Percentiles rank a stretch among this genome's conserved stretches.
Conservation (phyloP, 2,888 invertebrate species). For the Bombyx huttoni region DNA sequence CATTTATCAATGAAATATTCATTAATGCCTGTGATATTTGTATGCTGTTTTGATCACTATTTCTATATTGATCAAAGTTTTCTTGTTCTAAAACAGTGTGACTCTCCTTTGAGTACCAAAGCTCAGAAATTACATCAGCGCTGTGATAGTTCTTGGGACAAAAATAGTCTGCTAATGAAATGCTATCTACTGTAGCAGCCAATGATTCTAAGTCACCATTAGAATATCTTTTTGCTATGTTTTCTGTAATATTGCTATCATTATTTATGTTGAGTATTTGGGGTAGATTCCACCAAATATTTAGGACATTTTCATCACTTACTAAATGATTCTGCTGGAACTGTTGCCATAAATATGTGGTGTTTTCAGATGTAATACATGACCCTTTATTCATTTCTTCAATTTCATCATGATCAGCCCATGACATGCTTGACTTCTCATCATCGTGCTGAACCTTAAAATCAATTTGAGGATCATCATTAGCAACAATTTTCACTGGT, state of each 20-base stretch:
- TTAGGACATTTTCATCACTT: constrained; percentile 17
- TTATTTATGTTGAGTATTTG: constrained; percentile 19
- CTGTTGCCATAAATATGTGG: constrained; percentile 18
- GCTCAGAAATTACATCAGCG: constrained; percentile 26
- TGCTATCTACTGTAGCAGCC: constrained; percentile 34
- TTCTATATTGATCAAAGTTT: constrained; percentile 30
- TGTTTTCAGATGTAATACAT: constrained; percentile 6
- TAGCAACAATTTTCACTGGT: constrained; percentile 32
- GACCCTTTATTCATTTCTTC: constrained; percentile 16
- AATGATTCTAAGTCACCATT: constrained; percentile 25
- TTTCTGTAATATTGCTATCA: constrained; percentile 13
- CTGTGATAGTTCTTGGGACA: constrained; percentile 14
- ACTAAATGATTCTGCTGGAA: constrained; percentile 14
- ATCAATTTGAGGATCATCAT: constrained; percentile 17
- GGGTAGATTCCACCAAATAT: constrained; percentile 55
- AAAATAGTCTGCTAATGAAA: constrained; percentile 51
- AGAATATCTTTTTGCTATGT: constrained; percentile 10
- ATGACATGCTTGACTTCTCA: constrained; percentile 52
- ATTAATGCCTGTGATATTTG: constrained; percentile 33
- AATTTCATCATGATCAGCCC: constrained; percentile 33
- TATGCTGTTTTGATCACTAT: constrained; percentile 25
- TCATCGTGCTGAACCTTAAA: constrained; percentile 22
- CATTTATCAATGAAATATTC: constrained; percentile 19
- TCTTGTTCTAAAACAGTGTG: constrained; percentile 50
- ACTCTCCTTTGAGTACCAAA: constrained; percentile 37